These are phyloP conservation scores for Hylia prasina DNA, from an alignment of 2,113 vertebrate species.

Conservation along the genomic window DNA sequence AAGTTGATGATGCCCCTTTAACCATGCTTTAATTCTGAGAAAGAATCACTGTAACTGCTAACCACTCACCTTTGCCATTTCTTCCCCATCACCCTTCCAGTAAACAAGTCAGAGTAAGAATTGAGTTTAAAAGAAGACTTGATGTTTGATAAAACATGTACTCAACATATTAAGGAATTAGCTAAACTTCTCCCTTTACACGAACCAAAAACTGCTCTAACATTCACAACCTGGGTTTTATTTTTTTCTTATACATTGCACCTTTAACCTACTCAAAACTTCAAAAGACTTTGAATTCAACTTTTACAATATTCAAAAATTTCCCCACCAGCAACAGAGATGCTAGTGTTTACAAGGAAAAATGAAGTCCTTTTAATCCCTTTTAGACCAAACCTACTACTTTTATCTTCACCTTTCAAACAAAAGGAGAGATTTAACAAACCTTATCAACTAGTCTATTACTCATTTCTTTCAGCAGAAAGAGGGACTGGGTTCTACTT, in stretches of 20 bases:
- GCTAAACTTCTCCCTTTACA: not conserved
- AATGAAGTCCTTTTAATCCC: slow-evolving; percentile 82
- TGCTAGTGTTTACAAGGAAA: slow-evolving; percentile 76
- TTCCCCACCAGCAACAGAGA: slow-evolving; percentile 73
- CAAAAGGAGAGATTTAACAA: slow-evolving; percentile 73
- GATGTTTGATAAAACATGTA: slow-evolving; percentile 13
- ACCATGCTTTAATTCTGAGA: not conserved
- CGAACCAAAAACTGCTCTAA: slow-evolving; percentile 9
- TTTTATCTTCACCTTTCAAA: slow-evolving; percentile 74
- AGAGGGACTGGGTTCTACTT: slow-evolving; percentile 55
- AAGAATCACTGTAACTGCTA: not conserved
- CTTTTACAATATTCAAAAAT: slow-evolving; percentile 71
- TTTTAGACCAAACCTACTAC: slow-evolving; percentile 81
- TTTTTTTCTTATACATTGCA: slow-evolving; percentile 79
- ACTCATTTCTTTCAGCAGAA: slow-evolving; percentile 64
- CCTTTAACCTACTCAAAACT: slow-evolving; percentile 82
- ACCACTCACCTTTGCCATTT: slow-evolving; percentile 24
- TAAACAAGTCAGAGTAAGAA: slow-evolving; percentile 20
- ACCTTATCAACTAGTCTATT: slow-evolving; percentile 70
- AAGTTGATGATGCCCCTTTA: slow-evolving; percentile 60
- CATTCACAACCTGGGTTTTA: slow-evolving; percentile 7
- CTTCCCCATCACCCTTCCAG: not conserved
- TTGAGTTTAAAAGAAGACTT: slow-evolving; percentile 19
- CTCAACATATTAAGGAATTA: not conserved
- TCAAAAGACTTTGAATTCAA: slow-evolving; percentile 68